Percentiles rank a stretch among this genome's conserved stretches.
Conservation (phyloP, 2,797 vertebrate species). For the Calcarius lapponicus region DNA sequence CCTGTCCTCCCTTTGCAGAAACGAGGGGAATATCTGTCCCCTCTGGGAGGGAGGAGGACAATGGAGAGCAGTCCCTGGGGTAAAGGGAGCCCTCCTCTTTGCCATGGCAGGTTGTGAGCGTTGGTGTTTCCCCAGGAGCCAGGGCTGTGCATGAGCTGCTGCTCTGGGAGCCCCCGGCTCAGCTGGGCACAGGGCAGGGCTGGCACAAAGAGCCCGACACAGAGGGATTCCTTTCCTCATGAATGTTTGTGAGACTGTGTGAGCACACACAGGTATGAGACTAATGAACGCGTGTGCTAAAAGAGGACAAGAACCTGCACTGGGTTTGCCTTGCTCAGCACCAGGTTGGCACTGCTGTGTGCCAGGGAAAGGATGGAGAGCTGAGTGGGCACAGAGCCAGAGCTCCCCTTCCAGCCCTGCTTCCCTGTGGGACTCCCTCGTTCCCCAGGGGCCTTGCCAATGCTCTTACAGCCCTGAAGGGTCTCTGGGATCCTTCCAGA, state of each 20-base stretch:
- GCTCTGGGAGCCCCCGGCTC: neutral
- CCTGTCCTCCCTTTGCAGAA: neutral
- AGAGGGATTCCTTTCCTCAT: neutral
- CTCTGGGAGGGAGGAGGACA: neutral
- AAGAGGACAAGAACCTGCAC: neutral
- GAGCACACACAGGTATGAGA: neutral
- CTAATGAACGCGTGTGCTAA: neutral
- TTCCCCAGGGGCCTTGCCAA: fast-evolving
- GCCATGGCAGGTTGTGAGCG: neutral
- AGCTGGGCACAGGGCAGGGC: neutral
- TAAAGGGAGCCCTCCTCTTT: neutral
- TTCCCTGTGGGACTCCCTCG: neutral
- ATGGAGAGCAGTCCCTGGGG: neutral
- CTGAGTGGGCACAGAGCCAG: neutral
- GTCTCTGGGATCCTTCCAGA: neutral
- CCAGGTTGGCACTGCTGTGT: neutral
- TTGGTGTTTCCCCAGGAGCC: neutral
- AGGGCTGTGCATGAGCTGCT: neutral
- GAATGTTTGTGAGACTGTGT: neutral
- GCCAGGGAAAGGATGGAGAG: neutral
- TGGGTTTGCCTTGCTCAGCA: neutral
- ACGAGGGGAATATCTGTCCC: neutral
- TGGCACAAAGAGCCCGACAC: neutral
- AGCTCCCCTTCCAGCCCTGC: neutral
- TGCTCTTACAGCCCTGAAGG: neutral